Base-by-base conservation (phyloP, 2,797 vertebrate genomes). In the Liparis tanakae region DNA sequence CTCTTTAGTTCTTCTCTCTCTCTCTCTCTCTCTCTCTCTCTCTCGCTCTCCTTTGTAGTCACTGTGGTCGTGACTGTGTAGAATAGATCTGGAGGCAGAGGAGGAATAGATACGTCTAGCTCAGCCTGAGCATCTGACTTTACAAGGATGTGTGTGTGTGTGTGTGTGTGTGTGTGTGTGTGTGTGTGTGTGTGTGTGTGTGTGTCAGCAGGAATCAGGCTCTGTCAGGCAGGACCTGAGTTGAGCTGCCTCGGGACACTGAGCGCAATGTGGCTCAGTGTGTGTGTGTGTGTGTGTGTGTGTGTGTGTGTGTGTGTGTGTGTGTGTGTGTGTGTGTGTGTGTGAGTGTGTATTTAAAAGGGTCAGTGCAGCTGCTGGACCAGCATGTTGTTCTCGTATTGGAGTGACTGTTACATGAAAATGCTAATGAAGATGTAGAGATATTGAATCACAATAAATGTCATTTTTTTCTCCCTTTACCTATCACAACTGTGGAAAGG, bases 141-240 rank as follows among this genome's bases (percentile, higher is more conserved):
- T 76, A 76, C 60, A 71, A 70, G n/a, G 67, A 10, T 79, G n/a
- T 37, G 55, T 59, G 43, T 57, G 37, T 67, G 62, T 74, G 78
- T 37, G 37, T 70, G 33, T 51, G 62, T 62, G 61, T 66, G 18
- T 53, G 64, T 56, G 84, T 70, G 57, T 90, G 89, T 92, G 37
- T 70, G 33, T 80, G n/a, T 37, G 51, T 62, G 43, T 56, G 37
- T 67, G 62, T 74, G 78, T 37, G 34, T 37, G 17, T 79, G 78
- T 69, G 57, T 90, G 88, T 92, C 90, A 90, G 85, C 84, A 84
- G 87, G 85, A 90, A 90, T 91, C 83, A 91, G 78, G 51, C 78
- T 86, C 86, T 85, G 80, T 86, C 82, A 83, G 79, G 69, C 67
- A 87, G 80, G 86, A 91, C 80, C 86, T 90, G 86, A 89, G 85